A percentile compares a stretch with the other conserved stretches of the same genome.
phyloP scores from a whole-genome alignment of 2,888 invertebrate genomes.

The Zele albiditarsus region DNA sequence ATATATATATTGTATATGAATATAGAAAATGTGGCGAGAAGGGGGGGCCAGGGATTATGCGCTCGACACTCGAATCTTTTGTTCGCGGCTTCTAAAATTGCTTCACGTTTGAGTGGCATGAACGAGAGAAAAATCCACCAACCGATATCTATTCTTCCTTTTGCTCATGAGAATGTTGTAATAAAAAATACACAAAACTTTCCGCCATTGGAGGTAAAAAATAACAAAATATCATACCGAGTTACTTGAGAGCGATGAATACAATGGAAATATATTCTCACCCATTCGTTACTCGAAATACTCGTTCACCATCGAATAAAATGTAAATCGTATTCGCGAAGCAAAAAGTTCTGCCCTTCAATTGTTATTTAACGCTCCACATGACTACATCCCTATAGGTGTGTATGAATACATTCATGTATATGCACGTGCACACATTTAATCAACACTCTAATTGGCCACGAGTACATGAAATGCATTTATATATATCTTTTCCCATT shows the following conservation, averaged over 20 bases:
- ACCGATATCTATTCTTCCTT: background rate
- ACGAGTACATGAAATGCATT: no score
- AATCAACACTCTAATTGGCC: no score
- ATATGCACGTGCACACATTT: background rate
- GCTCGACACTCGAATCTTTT: constrained; percentile 38
- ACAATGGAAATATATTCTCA: background rate
- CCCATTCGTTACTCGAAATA: no score
- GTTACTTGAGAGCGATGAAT: background rate
- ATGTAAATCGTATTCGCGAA: background rate
- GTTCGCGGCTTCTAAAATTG: constrained; percentile 31
- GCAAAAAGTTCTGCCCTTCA: constrained; percentile 27
- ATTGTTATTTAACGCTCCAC: constrained; percentile 4
- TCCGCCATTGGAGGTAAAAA: background rate
- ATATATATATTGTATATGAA: no score
- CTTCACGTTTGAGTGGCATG: constrained; percentile 27
- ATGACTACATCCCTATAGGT: background rate
- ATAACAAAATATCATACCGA: background rate
- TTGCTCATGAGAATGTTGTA: background rate
- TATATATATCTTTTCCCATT: no score
- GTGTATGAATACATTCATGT: background rate
- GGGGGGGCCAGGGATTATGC: no score
- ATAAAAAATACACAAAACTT: background rate
- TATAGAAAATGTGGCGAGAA: no score
- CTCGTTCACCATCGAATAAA: background rate
- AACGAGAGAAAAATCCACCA: constrained; percentile 15